phyloP scores from a whole-genome alignment of 2,113 vertebrate genomes.

The Synchiropus splendidus region DNA sequence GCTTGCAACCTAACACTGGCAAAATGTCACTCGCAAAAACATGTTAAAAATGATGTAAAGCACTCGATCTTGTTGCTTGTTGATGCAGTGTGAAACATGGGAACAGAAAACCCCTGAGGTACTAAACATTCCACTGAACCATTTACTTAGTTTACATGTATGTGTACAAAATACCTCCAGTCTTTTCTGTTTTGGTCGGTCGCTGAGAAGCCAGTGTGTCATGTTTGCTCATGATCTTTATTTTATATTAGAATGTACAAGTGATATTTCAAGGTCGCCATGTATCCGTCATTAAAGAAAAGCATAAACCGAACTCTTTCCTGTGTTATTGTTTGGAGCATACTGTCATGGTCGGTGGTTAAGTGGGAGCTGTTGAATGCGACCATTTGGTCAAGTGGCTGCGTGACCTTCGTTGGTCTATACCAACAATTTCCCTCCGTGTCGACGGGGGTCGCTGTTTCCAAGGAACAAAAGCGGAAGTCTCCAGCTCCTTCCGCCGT shows the following conservation, averaged over 20 bases:
- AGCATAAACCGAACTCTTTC: conserved; percentile 31
- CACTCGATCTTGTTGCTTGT: conserved; percentile 44
- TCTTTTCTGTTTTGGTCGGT: conserved; percentile 56
- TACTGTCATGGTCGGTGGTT: too few species aligned
- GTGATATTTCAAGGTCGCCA: conserved; percentile 62
- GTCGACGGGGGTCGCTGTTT: conserved; percentile 12
- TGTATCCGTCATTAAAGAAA: conserved; percentile 71
- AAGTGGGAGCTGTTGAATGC: too few species aligned
- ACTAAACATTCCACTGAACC: conserved; percentile 60
- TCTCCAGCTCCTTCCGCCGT: not conserved
- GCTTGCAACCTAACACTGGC: conserved; percentile 2
- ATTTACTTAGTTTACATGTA: too few species aligned
- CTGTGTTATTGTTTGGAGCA: not conserved
- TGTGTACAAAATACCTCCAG: conserved; percentile 57
- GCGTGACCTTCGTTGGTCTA: too few species aligned
- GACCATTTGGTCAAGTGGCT: too few species aligned
- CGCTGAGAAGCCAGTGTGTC: conserved; percentile 52
- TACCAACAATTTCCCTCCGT: conserved; percentile 1
- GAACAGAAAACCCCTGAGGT: conserved; percentile 42
- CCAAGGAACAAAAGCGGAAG: not conserved
- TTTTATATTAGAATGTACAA: conserved; percentile 65
- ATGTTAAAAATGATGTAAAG: conserved; percentile 20
- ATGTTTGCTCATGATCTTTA: conserved; percentile 62
- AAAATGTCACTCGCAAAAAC: conserved; percentile 21
- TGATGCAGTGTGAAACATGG: conserved; percentile 46